Percentiles rank a stretch among this genome's conserved stretches.
These are phyloP conservation scores for Anastrepha obliqua DNA, from an alignment of 1,140 invertebrate species.

Conservation along the genomic window DNA sequence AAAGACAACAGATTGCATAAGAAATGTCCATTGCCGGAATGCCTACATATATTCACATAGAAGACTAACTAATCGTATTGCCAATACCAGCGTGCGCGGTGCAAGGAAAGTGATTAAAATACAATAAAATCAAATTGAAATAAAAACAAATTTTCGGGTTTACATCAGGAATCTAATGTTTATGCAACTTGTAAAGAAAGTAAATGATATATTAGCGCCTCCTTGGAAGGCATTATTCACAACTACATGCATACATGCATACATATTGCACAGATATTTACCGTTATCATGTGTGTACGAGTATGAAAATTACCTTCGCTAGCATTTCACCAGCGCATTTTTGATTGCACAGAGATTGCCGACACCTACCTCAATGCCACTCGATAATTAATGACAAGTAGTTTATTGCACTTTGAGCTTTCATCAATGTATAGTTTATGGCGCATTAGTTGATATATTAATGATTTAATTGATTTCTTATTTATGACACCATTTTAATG, in stretches of 20 bases:
- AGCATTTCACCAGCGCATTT: too few relatives aligned
- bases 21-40: constrained; percentile 26
- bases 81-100: not conserved
- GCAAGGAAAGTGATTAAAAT: not conserved
- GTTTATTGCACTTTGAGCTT: not conserved
- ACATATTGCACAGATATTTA: too few relatives aligned
- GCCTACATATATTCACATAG: not conserved
- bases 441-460: not conserved
- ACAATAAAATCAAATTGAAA: not conserved
- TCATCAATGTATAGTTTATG: not conserved
- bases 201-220: not conserved
- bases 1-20: constrained; percentile 42
- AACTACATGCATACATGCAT: too few relatives aligned
- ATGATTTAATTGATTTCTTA: not conserved
- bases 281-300: too few relatives aligned
- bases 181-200: constrained; percentile 7
- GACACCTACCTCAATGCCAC: not conserved
- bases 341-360: not conserved
- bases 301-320: too few relatives aligned
- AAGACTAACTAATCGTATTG: not conserved
- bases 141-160: too few relatives aligned
- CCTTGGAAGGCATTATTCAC: too few relatives aligned
- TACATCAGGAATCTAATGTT: not conserved
- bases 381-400: not conserved
- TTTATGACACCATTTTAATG: not conserved